phyloP scores from a whole-genome alignment of 2,888 invertebrate genomes.

The Cremastinae sp. region DNA sequence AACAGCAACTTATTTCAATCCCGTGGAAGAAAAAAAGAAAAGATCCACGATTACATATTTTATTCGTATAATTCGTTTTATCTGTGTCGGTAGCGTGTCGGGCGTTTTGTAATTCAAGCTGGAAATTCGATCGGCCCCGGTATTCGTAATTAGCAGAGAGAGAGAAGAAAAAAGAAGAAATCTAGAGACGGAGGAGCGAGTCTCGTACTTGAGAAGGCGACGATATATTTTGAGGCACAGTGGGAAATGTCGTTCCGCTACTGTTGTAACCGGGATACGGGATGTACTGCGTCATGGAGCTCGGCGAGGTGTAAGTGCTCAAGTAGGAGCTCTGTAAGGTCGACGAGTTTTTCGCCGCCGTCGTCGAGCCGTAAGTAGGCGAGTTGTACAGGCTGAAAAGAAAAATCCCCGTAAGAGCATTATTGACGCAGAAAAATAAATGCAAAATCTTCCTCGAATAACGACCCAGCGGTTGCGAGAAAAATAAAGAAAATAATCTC shows the following conservation, averaged over 20 bases:
- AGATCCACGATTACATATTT: too few relatives aligned
- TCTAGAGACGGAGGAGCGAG: conserved; percentile 27
- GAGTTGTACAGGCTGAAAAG: conserved; percentile 75
- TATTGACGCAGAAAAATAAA: too few relatives aligned
- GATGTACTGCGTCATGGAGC: conserved; percentile 78
- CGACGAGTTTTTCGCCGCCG: conserved; percentile 74
- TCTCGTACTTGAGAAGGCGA: conserved; percentile 75
- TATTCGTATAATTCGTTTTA: too few relatives aligned
- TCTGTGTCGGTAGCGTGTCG: too few relatives aligned
- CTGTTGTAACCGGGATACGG: conserved; percentile 77
- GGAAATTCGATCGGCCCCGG: conserved; percentile 13
- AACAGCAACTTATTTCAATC: too few relatives aligned
- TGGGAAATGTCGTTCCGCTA: conserved; percentile 75
- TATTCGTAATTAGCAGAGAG: conserved; percentile 2
- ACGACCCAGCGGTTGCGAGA: too few relatives aligned
- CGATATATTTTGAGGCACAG: conserved; percentile 78
- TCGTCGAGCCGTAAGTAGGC: conserved; percentile 74
- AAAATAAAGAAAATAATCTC: conserved; percentile 25
- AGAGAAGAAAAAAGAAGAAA: not conserved
- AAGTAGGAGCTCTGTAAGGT: conserved; percentile 76
- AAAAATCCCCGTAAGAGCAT: conserved; percentile 37
- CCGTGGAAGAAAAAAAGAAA: too few relatives aligned
- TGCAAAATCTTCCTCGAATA: too few relatives aligned
- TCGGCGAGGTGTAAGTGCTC: conserved; percentile 76
- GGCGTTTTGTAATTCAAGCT: too few relatives aligned